Base-by-base conservation (phyloP, 2,888 invertebrate genomes). In the Zhuqinia jingwanae region DNA sequence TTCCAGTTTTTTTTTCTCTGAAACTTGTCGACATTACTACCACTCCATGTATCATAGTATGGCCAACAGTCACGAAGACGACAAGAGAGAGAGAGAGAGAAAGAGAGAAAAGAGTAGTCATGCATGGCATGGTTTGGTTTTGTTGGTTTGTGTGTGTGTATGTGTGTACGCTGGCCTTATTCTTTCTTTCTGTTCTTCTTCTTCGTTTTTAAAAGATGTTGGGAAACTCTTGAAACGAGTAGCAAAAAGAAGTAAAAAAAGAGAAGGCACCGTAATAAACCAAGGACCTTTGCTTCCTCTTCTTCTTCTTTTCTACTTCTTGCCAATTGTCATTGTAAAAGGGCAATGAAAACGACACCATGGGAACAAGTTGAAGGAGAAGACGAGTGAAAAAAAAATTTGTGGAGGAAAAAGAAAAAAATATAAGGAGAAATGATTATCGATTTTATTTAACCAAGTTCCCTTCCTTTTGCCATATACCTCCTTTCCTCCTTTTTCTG, bases 241-340 rank as follows among this genome's bases (percentile, higher is more conserved):
- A 65, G 17, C 63, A 36, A 17, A 63, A 20, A 68, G 65, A 47
- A 70, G 27, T 25, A 56, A 53, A 65, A 45, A 53, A 76, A 56
- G 47, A 68, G 50, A 76, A 58, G 25, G 56, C 36, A 84, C 53
- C 36, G 50, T 84, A 84, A 68, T 84, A 65, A 76, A 76, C 53
- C 77, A 77, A 56, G 83, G 53, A 84, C 80, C 80, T 79, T 75
- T 80, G 63, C 68, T 73, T 78, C 58, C 85, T 78, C 60, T 60
- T 10, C 42, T 65, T 5, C 65, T 42, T 42, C 10, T 42, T 20
- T n/a, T 17, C 65, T 36, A 45, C 47, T 70, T 6, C 25, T 50
- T 86, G 86, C 86, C 86, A 81, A 86, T 86, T 86, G 86, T 81
- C 86, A 86, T 75, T 86, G 81, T 81, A 81, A 86, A 86, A 81